Percentiles rank a stretch among this genome's conserved stretches.
Conservation (phyloP, 2,113 vertebrate species). For the Athene cunicularia region DNA sequence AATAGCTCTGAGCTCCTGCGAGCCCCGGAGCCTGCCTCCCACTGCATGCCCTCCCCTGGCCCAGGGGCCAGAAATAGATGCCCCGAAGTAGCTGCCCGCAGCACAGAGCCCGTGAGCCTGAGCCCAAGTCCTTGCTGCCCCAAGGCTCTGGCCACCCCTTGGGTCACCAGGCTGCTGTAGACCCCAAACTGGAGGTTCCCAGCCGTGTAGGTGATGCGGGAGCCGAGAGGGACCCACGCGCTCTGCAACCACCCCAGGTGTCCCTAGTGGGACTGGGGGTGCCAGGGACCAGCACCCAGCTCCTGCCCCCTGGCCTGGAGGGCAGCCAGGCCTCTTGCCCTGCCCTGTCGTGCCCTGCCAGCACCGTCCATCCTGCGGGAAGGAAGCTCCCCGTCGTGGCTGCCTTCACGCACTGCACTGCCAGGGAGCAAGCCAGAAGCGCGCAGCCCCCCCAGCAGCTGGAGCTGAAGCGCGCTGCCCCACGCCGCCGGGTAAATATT, state of each 20-base stretch:
- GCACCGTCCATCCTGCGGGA: not conserved
- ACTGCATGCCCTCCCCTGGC: not conserved
- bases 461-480: not conserved
- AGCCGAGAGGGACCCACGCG: accelerated
- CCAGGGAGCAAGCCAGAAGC: not conserved
- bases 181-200: not conserved
- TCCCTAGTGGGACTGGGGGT: not conserved
- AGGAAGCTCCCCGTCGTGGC: constrained; percentile 14
- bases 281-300: not conserved
- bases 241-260: not conserved
- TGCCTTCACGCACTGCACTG: not conserved
- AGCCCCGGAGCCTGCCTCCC: not conserved
- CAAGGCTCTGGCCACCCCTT: not conserved
- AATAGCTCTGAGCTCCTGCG: not conserved
- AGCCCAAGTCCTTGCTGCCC: not conserved
- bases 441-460: not conserved
- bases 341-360: not conserved
- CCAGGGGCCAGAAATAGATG: not conserved
- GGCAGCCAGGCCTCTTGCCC: not conserved
- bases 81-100: not conserved
- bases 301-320: not conserved
- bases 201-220: accelerated
- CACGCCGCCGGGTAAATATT: accelerated
- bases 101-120: not conserved
- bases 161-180: not conserved